Conservation (phyloP, 2,888 invertebrate genomes). For the Petrophora chlorosata region DNA sequence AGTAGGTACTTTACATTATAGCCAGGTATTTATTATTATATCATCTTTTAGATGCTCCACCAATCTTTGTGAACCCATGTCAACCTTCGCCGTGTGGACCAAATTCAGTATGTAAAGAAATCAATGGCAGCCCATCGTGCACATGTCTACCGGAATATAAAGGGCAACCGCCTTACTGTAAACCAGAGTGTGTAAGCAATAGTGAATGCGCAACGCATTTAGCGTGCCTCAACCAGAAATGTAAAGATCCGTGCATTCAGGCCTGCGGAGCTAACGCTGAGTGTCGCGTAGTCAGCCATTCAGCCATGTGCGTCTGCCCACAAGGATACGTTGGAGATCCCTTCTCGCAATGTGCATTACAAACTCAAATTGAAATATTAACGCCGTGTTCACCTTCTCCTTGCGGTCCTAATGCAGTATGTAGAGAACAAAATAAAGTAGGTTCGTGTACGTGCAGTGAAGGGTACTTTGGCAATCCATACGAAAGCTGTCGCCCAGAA, state of each 20-base stretch:
- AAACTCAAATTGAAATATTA: slow-evolving; percentile 74
- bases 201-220: slow-evolving; percentile 88
- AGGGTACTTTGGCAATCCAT: slow-evolving; percentile 90
- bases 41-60: slow-evolving; percentile 55
- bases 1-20: not conserved
- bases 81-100: slow-evolving; percentile 92
- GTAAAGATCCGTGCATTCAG: slow-evolving; percentile 88
- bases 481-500: slow-evolving; percentile 90
- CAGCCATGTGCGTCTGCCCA: slow-evolving; percentile 90
- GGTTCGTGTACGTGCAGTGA: slow-evolving; percentile 88
- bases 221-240: slow-evolving; percentile 89
- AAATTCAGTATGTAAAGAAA: slow-evolving; percentile 88
- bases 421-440: slow-evolving; percentile 86
- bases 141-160: slow-evolving; percentile 87
- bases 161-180: slow-evolving; percentile 90
- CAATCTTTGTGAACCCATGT: slow-evolving; percentile 85
- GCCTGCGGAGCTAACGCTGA: slow-evolving; percentile 89
- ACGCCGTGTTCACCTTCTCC: slow-evolving; percentile 88
- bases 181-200: slow-evolving; percentile 91
- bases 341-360: slow-evolving; percentile 82
- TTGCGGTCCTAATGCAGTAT: slow-evolving; percentile 88
- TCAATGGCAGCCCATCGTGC: slow-evolving; percentile 88
- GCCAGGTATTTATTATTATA: not conserved
- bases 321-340: slow-evolving; percentile 86
- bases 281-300: slow-evolving; percentile 90